Percentiles rank a stretch among this genome's conserved stretches.
Conservation (phyloP, 2,888 invertebrate genomes). For the Galerucella nymphaeae region DNA sequence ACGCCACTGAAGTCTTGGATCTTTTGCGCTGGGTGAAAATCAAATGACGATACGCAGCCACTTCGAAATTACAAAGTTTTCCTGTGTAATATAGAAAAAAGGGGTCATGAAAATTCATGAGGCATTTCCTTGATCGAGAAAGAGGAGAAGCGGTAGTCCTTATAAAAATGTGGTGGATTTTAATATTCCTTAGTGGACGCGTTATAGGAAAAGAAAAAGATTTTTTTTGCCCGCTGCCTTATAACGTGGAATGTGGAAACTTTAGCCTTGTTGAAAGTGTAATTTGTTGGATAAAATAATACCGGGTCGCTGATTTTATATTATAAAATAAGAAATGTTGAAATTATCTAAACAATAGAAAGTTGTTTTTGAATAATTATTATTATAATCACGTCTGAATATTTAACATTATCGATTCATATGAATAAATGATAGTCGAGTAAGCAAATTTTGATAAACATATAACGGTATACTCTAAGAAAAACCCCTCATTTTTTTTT, state of each 20-base stretch:
- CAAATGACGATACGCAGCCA: constrained; percentile 40
- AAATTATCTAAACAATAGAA: not conserved
- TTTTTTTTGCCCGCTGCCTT: constrained; percentile 17
- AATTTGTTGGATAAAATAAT: constrained; percentile 25
- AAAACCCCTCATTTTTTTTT: too few species aligned
- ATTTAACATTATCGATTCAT: too few species aligned
- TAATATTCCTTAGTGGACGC: constrained; percentile 38
- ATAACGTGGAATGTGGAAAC: constrained; percentile 25
- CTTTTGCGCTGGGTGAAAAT: constrained; percentile 28
- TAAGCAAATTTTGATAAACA: too few species aligned
- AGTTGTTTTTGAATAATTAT: too few species aligned
- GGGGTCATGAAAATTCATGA: constrained; percentile 42
- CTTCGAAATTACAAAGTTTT: constrained; percentile 41
- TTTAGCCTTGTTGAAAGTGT: constrained; percentile 32
- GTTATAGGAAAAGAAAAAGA: constrained; percentile 18
- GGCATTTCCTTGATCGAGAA: constrained; percentile 38
- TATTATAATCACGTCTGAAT: too few species aligned
- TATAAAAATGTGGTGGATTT: constrained; percentile 34
- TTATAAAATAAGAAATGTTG: not conserved
- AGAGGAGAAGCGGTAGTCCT: constrained; percentile 14
- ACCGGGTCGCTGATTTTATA: not conserved
- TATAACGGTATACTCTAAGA: too few species aligned
- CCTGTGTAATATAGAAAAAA: constrained; percentile 38
- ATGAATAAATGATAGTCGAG: too few species aligned
- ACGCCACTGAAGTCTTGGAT: constrained; percentile 7